Base-by-base conservation (phyloP, 2,888 invertebrate genomes). In the Gasteruption jaculator region DNA sequence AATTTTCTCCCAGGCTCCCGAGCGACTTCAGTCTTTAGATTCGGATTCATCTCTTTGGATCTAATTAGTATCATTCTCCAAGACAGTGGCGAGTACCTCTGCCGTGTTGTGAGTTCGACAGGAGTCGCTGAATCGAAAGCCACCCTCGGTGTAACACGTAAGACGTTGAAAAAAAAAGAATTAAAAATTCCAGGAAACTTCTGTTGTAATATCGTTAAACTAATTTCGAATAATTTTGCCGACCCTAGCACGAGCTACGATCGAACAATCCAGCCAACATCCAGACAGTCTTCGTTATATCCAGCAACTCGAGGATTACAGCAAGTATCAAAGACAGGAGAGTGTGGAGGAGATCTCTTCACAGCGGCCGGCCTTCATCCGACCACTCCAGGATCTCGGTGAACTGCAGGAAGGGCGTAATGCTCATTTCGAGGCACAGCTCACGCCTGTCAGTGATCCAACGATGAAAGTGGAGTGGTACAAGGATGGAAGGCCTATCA, bases 401-500 rank as follows among this genome's bases (percentile, higher is more conserved):
- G 87, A 90, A 65, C 78, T 91, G 43, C 86, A 87, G 73, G 92
- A 93, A 73, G 92, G 92, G 45, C 81, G 88, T 56, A 91, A 91
- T 72, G 91, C 90, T 54, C 92, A 93, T 70, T 92, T 93, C 60
- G 93, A 93, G 76, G 93, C 86, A 45, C 91, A 92, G 73, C 77
- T 93, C 31, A 89, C 86, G 47, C 93, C 93, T 45, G 91, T 92
- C 38, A 91, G 90, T 62, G 93, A 93, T 68, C 88, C 92, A 40
- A 88, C 87, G 31, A 91, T 93, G 91, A 85, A 86, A 75, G 90
- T 91, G 65, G 91, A 93, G 74, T 93, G 92, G 92, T 91, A 88
- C 76, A 91, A 91, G 76, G 91, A 91, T 80, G 95, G 94, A 56
- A 82, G 85, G 71, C 85, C 94, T 19, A 88, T 99, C 63, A 93